Conservation (phyloP, 1,140 invertebrate genomes). For the Penaeus vannamei region DNA sequence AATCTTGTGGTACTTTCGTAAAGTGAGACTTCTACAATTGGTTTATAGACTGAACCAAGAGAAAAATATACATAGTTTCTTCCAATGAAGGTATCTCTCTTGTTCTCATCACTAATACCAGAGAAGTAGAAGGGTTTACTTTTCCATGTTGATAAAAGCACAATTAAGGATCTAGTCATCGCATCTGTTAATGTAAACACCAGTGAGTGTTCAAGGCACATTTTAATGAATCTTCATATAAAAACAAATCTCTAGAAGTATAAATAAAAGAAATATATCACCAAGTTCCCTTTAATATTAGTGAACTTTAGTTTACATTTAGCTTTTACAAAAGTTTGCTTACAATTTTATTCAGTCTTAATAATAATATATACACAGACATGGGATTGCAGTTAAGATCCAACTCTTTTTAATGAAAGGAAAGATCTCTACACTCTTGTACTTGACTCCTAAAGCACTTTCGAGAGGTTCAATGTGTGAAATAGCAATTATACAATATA, state of each 20-base stretch:
- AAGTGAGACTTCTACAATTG: too few relatives aligned
- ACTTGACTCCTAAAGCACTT: conserved; percentile 65
- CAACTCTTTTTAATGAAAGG: conserved; percentile 54
- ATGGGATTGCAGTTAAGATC: conserved; percentile 61
- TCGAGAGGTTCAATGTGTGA: conserved; percentile 63
- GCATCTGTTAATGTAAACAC: too few relatives aligned
- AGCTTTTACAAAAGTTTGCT: conserved; percentile 64
- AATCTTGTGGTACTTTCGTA: too few relatives aligned
- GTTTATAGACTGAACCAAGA: too few relatives aligned
- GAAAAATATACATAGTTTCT: too few relatives aligned
- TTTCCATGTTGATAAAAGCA: too few relatives aligned
- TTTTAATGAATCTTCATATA: neutral
- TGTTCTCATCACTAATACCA: too few relatives aligned
- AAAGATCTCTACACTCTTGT: conserved; percentile 63
- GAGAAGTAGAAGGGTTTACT: too few relatives aligned
- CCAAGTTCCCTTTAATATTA: conserved; percentile 66
- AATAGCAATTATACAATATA: conserved; percentile 52
- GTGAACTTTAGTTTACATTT: conserved; percentile 65
- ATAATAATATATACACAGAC: conserved; percentile 64
- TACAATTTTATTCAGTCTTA: conserved; percentile 60
- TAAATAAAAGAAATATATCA: conserved; percentile 23
- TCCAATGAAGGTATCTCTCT: too few relatives aligned
- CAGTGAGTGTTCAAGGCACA: neutral
- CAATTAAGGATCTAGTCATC: too few relatives aligned
- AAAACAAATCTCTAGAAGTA: conserved; percentile 4